Evolutionary conservation across 2,888 invertebrate species (phyloP), one percentile per base, ranked within the genome.

Genomic region (Ochropacha duplaris): DNA sequence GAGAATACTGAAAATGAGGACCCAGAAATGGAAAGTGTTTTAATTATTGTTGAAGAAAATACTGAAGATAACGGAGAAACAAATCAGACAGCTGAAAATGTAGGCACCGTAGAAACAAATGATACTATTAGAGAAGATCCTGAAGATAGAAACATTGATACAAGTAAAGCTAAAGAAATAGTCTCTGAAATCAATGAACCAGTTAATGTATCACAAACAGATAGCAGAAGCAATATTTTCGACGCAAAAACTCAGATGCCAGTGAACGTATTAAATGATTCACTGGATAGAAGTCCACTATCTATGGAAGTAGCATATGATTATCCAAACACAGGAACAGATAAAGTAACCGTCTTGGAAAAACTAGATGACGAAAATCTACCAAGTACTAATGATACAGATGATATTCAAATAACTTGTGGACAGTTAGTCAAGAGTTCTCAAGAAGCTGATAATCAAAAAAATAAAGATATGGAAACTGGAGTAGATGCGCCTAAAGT

Each of bases 331-430:
- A 70, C 76, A 6, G 76, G 67, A 0, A 70, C 62, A 31, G 75
- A 75, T 9, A 81, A 78, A 68, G 78, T 86, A 0, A 70, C 74
- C 2, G 65, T 81, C 2, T 52, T 90, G 16, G 90, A 89, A 11
- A 86, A 78, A 66, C 68, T 77, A n/a, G 87, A 89, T 6, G 87
- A 84, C 14, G 89, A 90, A 34, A 85, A 85, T 57, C 68, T 91
- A 14, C 90, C 92, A 0, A 85, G 86, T 57, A 84, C 86, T 0
- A 89, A 84, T 61, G 91, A 90, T 9, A 88, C 87, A 1, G 91
- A 92, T 62, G 92, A 92, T 62, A 68, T 90, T 4, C 86, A 87
- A 63, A 90, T 92, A 54, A 88, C 88, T 64, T 90, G 90, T 57
- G 91, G 90, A 3, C 92, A 92, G 78, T 58, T 68, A 2, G 50